These are phyloP conservation scores for Alloscopus bannaensis DNA, from an alignment of 2,888 invertebrate species.

Conservation along the genomic window DNA sequence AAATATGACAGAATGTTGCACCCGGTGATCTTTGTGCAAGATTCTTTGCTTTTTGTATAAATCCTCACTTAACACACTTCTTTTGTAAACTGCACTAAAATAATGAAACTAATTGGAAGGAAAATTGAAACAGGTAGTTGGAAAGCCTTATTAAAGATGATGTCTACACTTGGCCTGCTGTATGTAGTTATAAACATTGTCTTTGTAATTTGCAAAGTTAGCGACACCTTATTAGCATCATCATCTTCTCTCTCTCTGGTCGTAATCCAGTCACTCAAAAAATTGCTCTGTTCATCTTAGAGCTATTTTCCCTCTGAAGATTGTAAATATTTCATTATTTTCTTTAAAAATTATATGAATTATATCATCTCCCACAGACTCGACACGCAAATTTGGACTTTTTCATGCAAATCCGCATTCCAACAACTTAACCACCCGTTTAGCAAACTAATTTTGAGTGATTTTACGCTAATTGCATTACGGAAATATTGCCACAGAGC, in stretches of 20 bases:
- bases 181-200: slow-evolving; percentile 31
- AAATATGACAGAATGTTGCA: too few species aligned
- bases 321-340: too few species aligned
- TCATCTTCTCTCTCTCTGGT: slow-evolving; percentile 16
- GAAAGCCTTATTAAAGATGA: not conserved
- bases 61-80: slow-evolving; percentile 51
- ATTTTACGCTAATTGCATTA: slow-evolving; percentile 46
- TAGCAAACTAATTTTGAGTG: slow-evolving; percentile 18
- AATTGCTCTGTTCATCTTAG: too few species aligned
- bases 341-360: too few species aligned
- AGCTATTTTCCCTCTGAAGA: too few species aligned
- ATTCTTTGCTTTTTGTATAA: slow-evolving; percentile 47
- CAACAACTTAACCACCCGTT: slow-evolving; percentile 45
- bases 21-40: not conserved
- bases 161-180: not conserved
- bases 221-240: slow-evolving; percentile 57
- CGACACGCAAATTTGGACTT: too few species aligned
- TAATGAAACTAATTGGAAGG: slow-evolving; percentile 36
- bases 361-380: too few species aligned
- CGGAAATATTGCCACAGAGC: slow-evolving; percentile 38
- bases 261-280: too few species aligned
- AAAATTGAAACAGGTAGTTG: slow-evolving; percentile 15
- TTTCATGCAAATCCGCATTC: slow-evolving; percentile 40
- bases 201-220: slow-evolving; percentile 59
- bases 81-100: slow-evolving; percentile 39